A percentile compares a stretch with the other conserved stretches of the same genome.
Conservation (phyloP, 2,797 vertebrate species). For the Microhierax caerulescens region DNA sequence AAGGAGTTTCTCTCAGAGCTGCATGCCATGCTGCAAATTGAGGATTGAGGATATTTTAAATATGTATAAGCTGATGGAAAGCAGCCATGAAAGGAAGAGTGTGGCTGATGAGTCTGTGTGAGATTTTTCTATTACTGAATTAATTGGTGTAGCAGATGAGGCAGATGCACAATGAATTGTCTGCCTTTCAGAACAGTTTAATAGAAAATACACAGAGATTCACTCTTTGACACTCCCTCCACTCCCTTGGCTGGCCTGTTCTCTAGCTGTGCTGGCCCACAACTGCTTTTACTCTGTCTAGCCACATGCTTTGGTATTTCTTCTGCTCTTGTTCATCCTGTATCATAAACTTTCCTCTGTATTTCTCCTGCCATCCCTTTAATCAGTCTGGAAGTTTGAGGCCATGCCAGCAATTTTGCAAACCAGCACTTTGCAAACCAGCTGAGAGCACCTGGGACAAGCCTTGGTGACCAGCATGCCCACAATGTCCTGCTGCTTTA, state of each 20-base stretch:
- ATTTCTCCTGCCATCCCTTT: background rate
- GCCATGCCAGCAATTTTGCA: background rate
- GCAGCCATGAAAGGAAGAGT: background rate
- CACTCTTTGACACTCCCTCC: background rate
- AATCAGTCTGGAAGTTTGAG: background rate
- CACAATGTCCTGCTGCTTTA: background rate
- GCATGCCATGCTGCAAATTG: background rate
- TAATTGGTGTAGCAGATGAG: background rate
- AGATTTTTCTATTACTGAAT: background rate
- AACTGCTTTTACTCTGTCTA: background rate
- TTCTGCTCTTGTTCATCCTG: background rate
- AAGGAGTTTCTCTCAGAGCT: background rate
- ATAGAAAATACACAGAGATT: background rate
- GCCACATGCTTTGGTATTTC: background rate
- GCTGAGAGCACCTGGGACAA: background rate
- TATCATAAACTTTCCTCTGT: background rate
- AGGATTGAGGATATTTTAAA: background rate
- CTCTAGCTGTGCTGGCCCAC: background rate
- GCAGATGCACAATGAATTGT: background rate
- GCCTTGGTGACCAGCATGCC: background rate
- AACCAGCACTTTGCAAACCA: background rate
- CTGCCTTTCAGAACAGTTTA: background rate
- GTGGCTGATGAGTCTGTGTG: background rate
- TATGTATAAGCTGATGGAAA: background rate
- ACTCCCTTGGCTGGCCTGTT: background rate